Evolutionary conservation across 2,888 invertebrate species (phyloP).

Genomic region (Euclidia mi): DNA sequence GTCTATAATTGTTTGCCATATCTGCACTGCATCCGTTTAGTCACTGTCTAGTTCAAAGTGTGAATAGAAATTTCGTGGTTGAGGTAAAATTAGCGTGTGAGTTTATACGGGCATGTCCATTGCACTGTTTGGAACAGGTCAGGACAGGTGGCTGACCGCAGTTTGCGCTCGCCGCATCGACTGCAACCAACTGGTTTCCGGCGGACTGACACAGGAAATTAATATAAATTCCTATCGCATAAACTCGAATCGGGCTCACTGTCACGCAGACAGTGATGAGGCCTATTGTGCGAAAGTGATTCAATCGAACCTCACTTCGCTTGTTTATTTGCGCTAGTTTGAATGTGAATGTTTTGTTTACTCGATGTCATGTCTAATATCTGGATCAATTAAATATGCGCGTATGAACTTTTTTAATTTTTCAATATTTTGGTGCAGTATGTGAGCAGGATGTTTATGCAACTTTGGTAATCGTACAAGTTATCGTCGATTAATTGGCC

Average conservation of each 20-base stretch:
- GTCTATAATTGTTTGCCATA: slow-evolving; percentile 40
- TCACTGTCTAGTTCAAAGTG: slow-evolving; percentile 59
- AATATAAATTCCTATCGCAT: slow-evolving; percentile 88
- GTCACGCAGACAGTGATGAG: slow-evolving; percentile 79
- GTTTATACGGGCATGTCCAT: slow-evolving; percentile 82
- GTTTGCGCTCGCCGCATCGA: slow-evolving; percentile 78
- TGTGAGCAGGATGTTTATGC: too few species aligned
- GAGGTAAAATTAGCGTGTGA: slow-evolving; percentile 81
- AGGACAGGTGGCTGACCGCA: slow-evolving; percentile 80
- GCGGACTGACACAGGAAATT: slow-evolving; percentile 84
- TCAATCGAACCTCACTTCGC: slow-evolving; percentile 76
- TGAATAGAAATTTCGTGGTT: slow-evolving; percentile 74
- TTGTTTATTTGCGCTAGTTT: slow-evolving; percentile 74
- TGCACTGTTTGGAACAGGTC: slow-evolving; percentile 81
- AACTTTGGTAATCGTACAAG: too few species aligned
- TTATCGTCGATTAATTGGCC: too few species aligned
- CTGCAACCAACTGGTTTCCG: slow-evolving; percentile 80
- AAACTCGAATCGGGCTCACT: slow-evolving; percentile 75
- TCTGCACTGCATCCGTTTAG: slow-evolving; percentile 33
- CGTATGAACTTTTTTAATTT: neutral
- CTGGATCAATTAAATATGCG: slow-evolving; percentile 20
- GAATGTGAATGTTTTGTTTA: slow-evolving; percentile 70
- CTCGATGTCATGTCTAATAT: slow-evolving; percentile 60
- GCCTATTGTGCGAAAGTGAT: slow-evolving; percentile 81
- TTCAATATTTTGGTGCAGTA: neutral